Percentiles rank a stretch among this genome's conserved stretches.
Conservation (phyloP, 2,113 vertebrate species). For the Entelurus aequoreus region DNA sequence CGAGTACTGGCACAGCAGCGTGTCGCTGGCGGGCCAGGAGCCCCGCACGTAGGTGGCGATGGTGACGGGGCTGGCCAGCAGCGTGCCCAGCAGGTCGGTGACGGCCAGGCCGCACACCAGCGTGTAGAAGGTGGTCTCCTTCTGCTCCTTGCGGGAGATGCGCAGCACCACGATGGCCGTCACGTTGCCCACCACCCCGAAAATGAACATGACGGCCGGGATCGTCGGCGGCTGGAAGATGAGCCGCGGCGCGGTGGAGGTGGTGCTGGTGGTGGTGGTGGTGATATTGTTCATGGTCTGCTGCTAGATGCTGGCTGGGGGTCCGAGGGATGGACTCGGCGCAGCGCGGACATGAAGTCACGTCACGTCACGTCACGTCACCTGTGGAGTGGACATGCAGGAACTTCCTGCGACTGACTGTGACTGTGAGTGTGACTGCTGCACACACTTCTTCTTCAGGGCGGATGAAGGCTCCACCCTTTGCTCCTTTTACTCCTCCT, state of each 20-base stretch:
- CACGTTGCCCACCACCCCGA: constrained; percentile 91
- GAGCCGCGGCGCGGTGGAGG: not conserved
- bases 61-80: constrained; percentile 90
- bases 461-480: not conserved
- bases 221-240: constrained; percentile 70
- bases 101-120: constrained; percentile 89
- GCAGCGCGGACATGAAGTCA: not conserved
- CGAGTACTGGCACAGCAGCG: constrained; percentile 85
- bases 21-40: constrained; percentile 78
- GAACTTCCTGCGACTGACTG: no score
- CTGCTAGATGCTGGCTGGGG: constrained; percentile 7
- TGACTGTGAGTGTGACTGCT: no score
- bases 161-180: constrained; percentile 91
- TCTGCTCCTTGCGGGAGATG: constrained; percentile 89
- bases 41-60: constrained; percentile 88
- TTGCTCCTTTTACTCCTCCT: not conserved
- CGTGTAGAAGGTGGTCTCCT: constrained; percentile 94
- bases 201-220: constrained; percentile 91
- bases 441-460: no score
- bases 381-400: no score
- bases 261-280: not conserved
- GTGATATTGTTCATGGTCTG: constrained; percentile 26
- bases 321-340: not conserved
- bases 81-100: constrained; percentile 92
- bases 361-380: not conserved